Percentiles rank a stretch among this genome's conserved stretches.
Evolutionary conservation across 1,140 invertebrate species (phyloP).

Genomic region (Lepidostoma basale): DNA sequence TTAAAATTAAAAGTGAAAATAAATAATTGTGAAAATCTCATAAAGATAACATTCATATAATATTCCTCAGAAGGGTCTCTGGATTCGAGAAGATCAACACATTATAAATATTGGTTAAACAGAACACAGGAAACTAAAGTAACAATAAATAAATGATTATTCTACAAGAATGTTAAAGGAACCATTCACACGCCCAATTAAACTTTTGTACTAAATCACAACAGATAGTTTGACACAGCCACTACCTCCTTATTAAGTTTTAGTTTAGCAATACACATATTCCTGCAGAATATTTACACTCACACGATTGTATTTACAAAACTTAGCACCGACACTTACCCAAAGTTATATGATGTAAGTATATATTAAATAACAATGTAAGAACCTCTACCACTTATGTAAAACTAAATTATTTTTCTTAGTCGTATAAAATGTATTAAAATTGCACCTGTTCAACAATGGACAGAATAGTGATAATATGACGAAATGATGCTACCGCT

Average conservation of each 20-base stretch:
- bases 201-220: constrained; percentile 28
- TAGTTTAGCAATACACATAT: neutral
- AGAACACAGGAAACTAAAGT: neutral
- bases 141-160: constrained; percentile 12
- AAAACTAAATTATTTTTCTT: neutral
- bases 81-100: constrained; percentile 4
- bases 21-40: constrained; percentile 24
- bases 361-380: no score
- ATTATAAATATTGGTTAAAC: neutral
- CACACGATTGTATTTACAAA: constrained; percentile 11
- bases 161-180: constrained; percentile 1
- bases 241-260: constrained; percentile 19
- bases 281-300: neutral
- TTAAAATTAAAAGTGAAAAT: constrained; percentile 14
- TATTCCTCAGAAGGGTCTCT: neutral
- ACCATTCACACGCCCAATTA: neutral
- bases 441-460: constrained; percentile 28
- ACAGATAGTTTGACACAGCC: constrained; percentile 18
- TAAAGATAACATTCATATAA: constrained; percentile 3
- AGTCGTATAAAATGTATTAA: constrained; percentile 21
- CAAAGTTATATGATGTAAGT: neutral
- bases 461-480: constrained; percentile 30
- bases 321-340: constrained; percentile 18
- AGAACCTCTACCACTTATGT: neutral
- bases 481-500: neutral